Base-by-base conservation (phyloP, 2,113 vertebrate species). In the Hepsetus odoe region DNA sequence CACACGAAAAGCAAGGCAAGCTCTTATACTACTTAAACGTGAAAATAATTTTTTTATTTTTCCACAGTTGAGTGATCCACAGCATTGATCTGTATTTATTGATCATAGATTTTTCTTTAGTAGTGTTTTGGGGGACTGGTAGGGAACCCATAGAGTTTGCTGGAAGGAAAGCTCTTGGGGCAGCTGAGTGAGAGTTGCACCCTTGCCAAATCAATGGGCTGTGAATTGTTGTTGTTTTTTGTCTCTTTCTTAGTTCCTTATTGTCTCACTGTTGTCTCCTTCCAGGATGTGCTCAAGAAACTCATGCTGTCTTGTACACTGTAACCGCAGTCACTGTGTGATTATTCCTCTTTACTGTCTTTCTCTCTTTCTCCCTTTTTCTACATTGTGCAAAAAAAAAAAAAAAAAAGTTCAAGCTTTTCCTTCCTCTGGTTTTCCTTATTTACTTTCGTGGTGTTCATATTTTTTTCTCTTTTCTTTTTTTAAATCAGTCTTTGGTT, bases 271-370 rank as follows among this genome's bases (percentile, higher is more conserved):
- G 90, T 91, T 91, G 86, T 90, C 89, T 95, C 91, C 92, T 94
- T 93, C 89, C 90, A 93, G 93, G 94, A 89, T 91, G 91, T 93
- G 90, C 92, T 91, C 93, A 93, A 91, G 95, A 94, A 32, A 90
- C 89, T 84, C 89, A 93, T 94, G 89, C 93, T 93, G 89, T 92
- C 88, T 91, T 64, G 81, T 88, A 79, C 72, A 74, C 66, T 70
- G 78, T 80, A 77, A 86, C 86, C 84, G 87, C 92, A 85, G 83
- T 92, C 90, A 91, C 89, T 88, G 86, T 92, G 83, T 87, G 83
- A 89, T 84, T 80, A 55, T 85, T 42, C 73, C 59, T 77, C 68
- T 70, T 82, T 35, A 72, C 58, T 76, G 71, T 58, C 42, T 76
- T 58, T 85, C 66, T 85, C 86, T 91, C 82, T 84, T 76, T 82